Evolutionary conservation across 2,888 invertebrate genomes (phyloP).

Genomic region (Perizoma flavofasciatum): DNA sequence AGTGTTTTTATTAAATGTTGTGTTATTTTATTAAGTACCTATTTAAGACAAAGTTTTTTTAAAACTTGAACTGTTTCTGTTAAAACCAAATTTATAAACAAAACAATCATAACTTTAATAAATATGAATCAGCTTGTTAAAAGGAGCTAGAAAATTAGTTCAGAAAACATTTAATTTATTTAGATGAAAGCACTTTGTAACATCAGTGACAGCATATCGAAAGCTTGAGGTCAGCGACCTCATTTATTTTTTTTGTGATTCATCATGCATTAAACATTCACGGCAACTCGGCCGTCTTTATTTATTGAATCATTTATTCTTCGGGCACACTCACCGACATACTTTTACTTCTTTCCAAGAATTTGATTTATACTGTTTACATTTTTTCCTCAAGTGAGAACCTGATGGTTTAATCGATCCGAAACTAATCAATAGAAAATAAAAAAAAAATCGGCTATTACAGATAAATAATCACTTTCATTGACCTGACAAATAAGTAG

Average conservation of each 20-base stretch:
- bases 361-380: conserved; percentile 36
- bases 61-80: not conserved
- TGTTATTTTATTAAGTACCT: not conserved
- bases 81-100: not conserved
- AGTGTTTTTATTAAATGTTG: conserved; percentile 7
- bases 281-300: conserved; percentile 36
- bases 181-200: conserved; percentile 39
- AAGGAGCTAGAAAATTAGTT: conserved; percentile 36
- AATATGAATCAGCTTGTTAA: conserved; percentile 19
- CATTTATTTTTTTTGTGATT: conserved; percentile 49
- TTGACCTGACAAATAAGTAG: conserved; percentile 5
- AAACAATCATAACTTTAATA: not conserved
- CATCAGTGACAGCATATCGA: conserved; percentile 41
- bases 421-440: conserved; percentile 12
- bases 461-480: conserved; percentile 8
- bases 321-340: conserved; percentile 36
- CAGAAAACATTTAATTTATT: conserved; percentile 37
- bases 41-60: no score
- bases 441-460: conserved; percentile 5
- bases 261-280: conserved; percentile 47
- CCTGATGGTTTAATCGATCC: conserved; percentile 10
- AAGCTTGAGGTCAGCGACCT: conserved; percentile 47
- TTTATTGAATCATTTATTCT: conserved; percentile 41
- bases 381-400: conserved; percentile 28
- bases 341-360: conserved; percentile 40